Evolutionary conservation across 2,888 invertebrate genomes (phyloP).

Genomic region (Isotomurus palustris): DNA sequence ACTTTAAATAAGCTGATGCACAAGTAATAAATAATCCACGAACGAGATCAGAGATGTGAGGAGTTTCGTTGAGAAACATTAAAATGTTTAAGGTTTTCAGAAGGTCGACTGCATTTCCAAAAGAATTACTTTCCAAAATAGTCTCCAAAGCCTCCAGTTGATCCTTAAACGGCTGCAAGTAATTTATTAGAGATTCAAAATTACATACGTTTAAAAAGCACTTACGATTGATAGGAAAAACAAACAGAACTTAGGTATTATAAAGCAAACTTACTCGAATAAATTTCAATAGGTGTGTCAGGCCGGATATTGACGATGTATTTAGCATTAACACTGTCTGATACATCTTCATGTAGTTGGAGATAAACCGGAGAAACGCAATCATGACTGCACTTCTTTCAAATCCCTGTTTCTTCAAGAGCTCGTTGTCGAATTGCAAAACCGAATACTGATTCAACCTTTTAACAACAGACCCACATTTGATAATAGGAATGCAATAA

Average conservation of each 20-base stretch:
- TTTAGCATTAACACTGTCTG: constrained; percentile 41
- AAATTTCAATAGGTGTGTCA: constrained; percentile 29
- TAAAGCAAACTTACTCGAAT: constrained; percentile 26
- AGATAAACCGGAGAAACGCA: constrained; percentile 32
- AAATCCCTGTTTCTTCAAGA: constrained; percentile 10
- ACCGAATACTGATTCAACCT: constrained; percentile 15
- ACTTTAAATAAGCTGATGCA: constrained; percentile 40
- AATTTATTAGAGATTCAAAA: constrained; percentile 10
- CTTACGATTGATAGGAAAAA: not conserved
- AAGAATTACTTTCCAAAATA: constrained; percentile 23
- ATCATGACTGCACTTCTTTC: constrained; percentile 21
- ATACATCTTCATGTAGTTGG: constrained; percentile 38
- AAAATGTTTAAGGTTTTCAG: constrained; percentile 36
- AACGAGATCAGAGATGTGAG: constrained; percentile 31
- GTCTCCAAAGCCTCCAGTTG: constrained; percentile 32
- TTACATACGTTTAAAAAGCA: not conserved
- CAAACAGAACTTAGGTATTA: not conserved
- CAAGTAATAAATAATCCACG: constrained; percentile 33
- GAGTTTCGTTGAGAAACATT: constrained; percentile 32
- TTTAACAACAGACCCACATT: constrained; percentile 28
- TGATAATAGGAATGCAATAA: constrained; percentile 22
- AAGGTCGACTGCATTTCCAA: constrained; percentile 28
- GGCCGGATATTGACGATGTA: constrained; percentile 19
- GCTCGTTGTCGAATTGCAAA: constrained; percentile 17
- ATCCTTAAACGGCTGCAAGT: constrained; percentile 32